phyloP scores from a whole-genome alignment of 2,888 invertebrate genomes.

The Troides helena region DNA sequence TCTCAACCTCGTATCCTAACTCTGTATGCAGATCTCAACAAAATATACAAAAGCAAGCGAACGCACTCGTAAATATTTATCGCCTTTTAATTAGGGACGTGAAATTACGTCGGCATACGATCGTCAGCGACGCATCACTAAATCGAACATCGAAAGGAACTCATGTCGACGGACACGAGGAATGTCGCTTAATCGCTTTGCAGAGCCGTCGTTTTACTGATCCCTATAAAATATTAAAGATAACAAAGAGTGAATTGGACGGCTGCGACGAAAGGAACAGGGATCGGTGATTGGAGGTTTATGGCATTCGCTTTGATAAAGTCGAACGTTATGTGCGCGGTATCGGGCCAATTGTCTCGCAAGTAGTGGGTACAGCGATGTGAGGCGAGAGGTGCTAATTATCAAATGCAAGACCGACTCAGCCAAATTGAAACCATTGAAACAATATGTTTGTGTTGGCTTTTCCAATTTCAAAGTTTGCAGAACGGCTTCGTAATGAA shows the following conservation, averaged over 20 bases:
- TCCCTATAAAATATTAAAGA: constrained; percentile 79
- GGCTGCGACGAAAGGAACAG: constrained; percentile 59
- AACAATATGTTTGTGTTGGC: constrained; percentile 76
- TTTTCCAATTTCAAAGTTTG: constrained; percentile 78
- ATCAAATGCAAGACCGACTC: constrained; percentile 75
- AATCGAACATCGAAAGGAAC: constrained; percentile 45
- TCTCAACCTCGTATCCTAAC: constrained; percentile 59
- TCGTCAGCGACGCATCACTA: constrained; percentile 51
- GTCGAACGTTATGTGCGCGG: constrained; percentile 59
- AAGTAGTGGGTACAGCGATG: constrained; percentile 40
- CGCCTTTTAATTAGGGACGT: constrained; percentile 66
- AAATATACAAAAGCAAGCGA: constrained; percentile 60
- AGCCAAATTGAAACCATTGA: constrained; percentile 78
- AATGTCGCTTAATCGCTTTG: constrained; percentile 75
- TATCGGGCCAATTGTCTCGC: constrained; percentile 44
- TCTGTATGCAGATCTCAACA: constrained; percentile 55
- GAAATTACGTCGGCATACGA: constrained; percentile 61
- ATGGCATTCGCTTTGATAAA: constrained; percentile 71
- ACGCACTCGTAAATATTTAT: constrained; percentile 57
- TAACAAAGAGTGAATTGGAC: constrained; percentile 73
- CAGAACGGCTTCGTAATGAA: constrained; percentile 77
- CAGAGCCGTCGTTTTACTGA: constrained; percentile 77
- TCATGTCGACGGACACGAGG: constrained; percentile 49
- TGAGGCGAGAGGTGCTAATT: constrained; percentile 74
- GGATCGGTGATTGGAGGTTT: constrained; percentile 71